Evolutionary conservation across 2,797 vertebrate species (phyloP), one percentile per base, ranked within the genome.

Genomic region (Pempheris klunzingeri): DNA sequence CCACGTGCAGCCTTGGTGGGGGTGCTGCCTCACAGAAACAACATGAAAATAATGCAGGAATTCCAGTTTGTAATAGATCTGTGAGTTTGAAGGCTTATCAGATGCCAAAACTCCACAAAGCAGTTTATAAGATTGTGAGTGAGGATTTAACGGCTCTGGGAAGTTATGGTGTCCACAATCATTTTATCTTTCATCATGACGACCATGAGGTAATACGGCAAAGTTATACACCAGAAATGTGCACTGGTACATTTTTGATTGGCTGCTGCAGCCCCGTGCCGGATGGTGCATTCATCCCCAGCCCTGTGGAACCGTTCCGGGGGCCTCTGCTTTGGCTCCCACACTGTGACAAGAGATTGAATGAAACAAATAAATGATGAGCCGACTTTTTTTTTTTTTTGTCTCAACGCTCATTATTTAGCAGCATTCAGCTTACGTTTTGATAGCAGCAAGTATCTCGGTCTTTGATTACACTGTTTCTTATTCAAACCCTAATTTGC

Each of bases 361-460:
- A 43, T 44, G n/a, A n/a, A 41, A 74, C 65, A 74, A 62, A 80
- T 60, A 15, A 41, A 28, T 58, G 52, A 69, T 53, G 52, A n/a
- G 53, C 13, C 12, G n/a, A n/a, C n/a, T n/a, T n/a, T n/a, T n/a
- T n/a, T 38, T 30, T 43, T 28, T 26, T 20, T 30, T 4, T 5
- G 28, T 47, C 61, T 38, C n/a, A n/a, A n/a, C 15, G 24, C n/a
- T 7, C 14, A 28, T 58, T 52, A 36, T 64, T n/a, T 9, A 50
- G 4, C 46, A 38, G 46, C 34, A 28, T 43, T 68, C 36, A 24
- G 2, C 2, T 0, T 14, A 52, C 1, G 7, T 44, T 53, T 53
- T 34, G 28, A 12, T 24, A 47, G 20, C 14, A 38, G 28, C 10
- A 11, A 34, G 15, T 32, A 34, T 50, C 12, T 44, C 24, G 11